Percentiles rank a stretch among this genome's conserved stretches.
These are phyloP conservation scores for Rhinophrynus dorsalis DNA, from an alignment of 2,797 vertebrate species.

Conservation along the genomic window DNA sequence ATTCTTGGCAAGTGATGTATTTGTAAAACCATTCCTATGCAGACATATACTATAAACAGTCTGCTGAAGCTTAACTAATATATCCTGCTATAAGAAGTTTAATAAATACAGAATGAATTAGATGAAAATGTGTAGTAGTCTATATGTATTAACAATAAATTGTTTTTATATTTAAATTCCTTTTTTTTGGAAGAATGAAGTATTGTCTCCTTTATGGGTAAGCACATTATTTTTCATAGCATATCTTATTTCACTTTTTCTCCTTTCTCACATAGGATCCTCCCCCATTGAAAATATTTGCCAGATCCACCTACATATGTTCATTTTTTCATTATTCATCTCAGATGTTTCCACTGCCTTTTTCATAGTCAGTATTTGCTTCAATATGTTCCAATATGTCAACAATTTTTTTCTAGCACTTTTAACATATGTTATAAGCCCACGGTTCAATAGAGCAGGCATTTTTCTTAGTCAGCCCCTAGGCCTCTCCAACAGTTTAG, in stretches of 20 bases:
- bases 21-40: slow-evolving; percentile 58
- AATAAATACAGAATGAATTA: slow-evolving; percentile 51
- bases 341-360: slow-evolving; percentile 67
- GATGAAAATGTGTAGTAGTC: slow-evolving; percentile 31
- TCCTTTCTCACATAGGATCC: slow-evolving; percentile 44
- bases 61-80: slow-evolving; percentile 51
- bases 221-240: slow-evolving; percentile 47
- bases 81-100: slow-evolving; percentile 48
- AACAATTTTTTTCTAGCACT: slow-evolving; percentile 62
- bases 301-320: slow-evolving; percentile 65
- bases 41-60: slow-evolving; percentile 55
- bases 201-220: slow-evolving; percentile 47
- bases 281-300: slow-evolving; percentile 56
- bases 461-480: no score
- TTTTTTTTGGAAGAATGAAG: slow-evolving; percentile 41
- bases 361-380: slow-evolving; percentile 64
- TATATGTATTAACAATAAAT: slow-evolving; percentile 37
- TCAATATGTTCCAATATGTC: slow-evolving; percentile 63
- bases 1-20: slow-evolving; percentile 49
- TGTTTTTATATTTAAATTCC: slow-evolving; percentile 45
- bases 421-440: slow-evolving; percentile 44
- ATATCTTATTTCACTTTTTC: slow-evolving; percentile 59
- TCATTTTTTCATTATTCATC: slow-evolving; percentile 67
- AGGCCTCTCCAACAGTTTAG: no score
- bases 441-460: neutral